Evolutionary conservation across 1,140 invertebrate species (phyloP).

Genomic region (Melitaea cinxia): DNA sequence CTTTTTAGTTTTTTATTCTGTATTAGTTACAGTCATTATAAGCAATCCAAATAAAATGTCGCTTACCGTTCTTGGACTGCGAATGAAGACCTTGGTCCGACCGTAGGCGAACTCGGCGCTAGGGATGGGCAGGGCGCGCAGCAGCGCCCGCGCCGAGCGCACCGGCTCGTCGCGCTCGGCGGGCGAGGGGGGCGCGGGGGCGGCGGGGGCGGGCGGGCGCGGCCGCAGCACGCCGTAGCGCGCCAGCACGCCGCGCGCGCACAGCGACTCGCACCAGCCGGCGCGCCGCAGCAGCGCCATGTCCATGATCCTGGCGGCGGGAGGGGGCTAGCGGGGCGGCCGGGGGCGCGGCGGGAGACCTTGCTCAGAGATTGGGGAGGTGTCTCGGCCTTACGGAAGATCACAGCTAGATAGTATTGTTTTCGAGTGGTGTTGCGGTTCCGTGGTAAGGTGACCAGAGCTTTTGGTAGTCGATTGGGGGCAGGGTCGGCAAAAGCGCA

Average conservation of each 20-base stretch:
- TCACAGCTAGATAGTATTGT: no score
- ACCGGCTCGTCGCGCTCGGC: constrained; percentile 51
- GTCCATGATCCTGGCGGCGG: constrained; percentile 62
- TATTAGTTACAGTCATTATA: not conserved
- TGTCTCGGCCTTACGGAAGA: no score
- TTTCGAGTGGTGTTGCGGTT: no score
- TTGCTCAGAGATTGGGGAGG: no score
- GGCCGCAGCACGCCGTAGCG: constrained; percentile 62
- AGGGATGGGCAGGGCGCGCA: constrained; percentile 87
- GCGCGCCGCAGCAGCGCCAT: constrained; percentile 70
- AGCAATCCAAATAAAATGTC: not conserved
- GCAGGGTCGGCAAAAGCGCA: no score
- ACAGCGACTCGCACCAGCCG: constrained; percentile 75
- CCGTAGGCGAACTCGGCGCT: constrained; percentile 89
- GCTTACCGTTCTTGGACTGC: constrained; percentile 81
- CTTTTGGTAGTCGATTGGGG: no score
- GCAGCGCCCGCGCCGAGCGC: constrained; percentile 70
- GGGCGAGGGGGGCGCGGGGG: constrained; percentile 28
- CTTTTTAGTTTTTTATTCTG: no score
- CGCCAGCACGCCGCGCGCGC: constrained; percentile 57
- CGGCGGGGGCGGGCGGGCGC: constrained; percentile 31
- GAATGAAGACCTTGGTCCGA: constrained; percentile 87
- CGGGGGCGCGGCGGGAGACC: constrained; percentile 64
- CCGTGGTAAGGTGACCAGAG: no score
- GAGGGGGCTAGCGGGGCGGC: not conserved